Base-by-base conservation (phyloP, 2,113 vertebrate species). In the Ifrita kowaldi region DNA sequence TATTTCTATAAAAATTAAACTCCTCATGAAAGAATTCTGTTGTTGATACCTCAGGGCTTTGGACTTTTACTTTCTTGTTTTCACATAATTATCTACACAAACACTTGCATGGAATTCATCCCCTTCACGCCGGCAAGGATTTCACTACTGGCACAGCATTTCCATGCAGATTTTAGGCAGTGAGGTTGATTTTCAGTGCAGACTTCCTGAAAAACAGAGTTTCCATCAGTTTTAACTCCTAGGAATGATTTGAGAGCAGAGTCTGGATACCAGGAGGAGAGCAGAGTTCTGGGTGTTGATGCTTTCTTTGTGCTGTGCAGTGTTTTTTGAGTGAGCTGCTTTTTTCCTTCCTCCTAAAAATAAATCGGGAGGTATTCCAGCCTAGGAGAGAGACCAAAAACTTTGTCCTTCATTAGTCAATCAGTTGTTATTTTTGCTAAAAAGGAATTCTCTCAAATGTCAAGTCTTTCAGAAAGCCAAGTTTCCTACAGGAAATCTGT, bases 1-100 rank as follows among this genome's bases (percentile, higher is more conserved):
- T 87, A 84, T 68, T 92, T 56, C 65, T 78, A 7, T 24, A 75
- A 16, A 89, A 92, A 92, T 89, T 76, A 87, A 96, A 82, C 69
- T 67, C 80, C 46, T 87, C 57, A 27, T 78, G 73, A 91, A 87
- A 42, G 39, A 87, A 75, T 44, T 59, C 55, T 73, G 50, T 53
- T 93, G 76, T 89, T 87, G 74, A 81, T 65, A 93, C 92, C 89
- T 17, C 28, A 37, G 93, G 91, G 89, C 91, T 91, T 81, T 82
- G 65, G 86, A 56, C 68, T 95, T 88, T 39, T 15, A 21, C 76
- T 78, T 88, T 33, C 93, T 91, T 81, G 44, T 91, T 91, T 91
- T 91, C 69, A 56, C 46, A 19, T 89, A 68, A 90, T 96, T 93
- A 85, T 84, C 91, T 82, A 23, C 69, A 71, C 56, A 82, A 96